Evolutionary conservation across 2,888 invertebrate genomes (phyloP).

Genomic region (Dicyrtomina minuta): DNA sequence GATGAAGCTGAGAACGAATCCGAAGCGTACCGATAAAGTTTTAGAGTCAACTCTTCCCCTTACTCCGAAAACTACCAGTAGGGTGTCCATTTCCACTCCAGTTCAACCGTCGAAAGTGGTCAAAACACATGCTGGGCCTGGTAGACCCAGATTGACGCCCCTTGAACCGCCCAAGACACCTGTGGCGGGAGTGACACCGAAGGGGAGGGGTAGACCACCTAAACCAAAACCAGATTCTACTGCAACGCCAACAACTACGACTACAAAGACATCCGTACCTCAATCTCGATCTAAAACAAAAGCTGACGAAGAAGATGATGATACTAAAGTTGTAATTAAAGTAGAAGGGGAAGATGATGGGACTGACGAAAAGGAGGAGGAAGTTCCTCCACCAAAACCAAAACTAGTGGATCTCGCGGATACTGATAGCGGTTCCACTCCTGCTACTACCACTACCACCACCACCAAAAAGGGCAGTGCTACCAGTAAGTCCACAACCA

Average conservation of each 20-base stretch:
- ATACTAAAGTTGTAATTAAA: background rate
- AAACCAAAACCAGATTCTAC: background rate
- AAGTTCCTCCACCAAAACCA: too few species aligned
- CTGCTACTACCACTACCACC: too few species aligned
- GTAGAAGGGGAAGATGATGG: background rate
- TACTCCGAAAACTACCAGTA: too few species aligned
- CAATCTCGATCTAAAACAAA: background rate
- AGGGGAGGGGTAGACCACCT: constrained; percentile 8
- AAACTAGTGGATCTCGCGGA: too few species aligned
- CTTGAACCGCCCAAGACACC: background rate
- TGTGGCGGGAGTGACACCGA: background rate
- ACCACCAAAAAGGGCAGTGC: too few species aligned
- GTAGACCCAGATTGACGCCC: background rate
- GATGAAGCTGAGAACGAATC: constrained; percentile 27
- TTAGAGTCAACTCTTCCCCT: too few species aligned
- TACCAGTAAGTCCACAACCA: too few species aligned
- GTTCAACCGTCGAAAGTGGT: too few species aligned
- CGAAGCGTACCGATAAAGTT: constrained; percentile 20
- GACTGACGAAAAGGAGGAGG: background rate
- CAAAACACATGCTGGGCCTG: background rate
- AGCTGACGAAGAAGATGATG: background rate
- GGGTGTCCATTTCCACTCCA: too few species aligned
- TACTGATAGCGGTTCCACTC: too few species aligned
- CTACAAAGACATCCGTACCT: background rate
- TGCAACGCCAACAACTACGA: background rate